These are phyloP conservation scores for Phasianus colchicus DNA, from an alignment of 2,113 vertebrate genomes.

Conservation along the genomic window DNA sequence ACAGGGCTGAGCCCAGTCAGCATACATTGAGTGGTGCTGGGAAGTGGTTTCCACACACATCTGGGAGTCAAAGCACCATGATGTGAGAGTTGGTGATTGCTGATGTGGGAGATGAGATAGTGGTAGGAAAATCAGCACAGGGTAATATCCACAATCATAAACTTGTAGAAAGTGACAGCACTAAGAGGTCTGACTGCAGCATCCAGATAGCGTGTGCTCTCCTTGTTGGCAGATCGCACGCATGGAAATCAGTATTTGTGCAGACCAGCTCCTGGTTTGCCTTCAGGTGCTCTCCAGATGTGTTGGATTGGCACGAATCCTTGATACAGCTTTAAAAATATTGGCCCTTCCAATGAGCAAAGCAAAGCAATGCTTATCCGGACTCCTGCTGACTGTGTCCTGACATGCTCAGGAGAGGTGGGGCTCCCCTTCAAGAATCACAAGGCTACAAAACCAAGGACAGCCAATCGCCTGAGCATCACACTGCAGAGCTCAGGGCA, in stretches of 20 bases:
- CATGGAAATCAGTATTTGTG: neutral
- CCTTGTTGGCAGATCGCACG: neutral
- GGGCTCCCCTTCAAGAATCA: neutral
- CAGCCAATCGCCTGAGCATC: neutral
- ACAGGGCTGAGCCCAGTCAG: neutral
- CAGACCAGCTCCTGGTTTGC: conserved; percentile 25
- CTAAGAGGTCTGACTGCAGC: neutral
- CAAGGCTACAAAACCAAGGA: neutral
- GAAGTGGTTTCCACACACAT: neutral
- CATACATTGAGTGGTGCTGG: neutral
- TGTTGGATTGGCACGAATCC: neutral
- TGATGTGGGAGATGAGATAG: neutral
- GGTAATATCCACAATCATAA: neutral
- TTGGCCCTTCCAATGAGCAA: neutral
- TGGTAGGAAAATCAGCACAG: neutral
- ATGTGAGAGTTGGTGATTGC: neutral
- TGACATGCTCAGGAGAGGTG: neutral
- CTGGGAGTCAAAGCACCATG: rapidly evolving
- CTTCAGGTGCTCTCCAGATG: conserved; percentile 13
- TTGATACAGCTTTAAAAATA: neutral
- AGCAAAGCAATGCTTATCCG: neutral
- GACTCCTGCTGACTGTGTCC: neutral
- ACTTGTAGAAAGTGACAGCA: neutral
- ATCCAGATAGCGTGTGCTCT: neutral
- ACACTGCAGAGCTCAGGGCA: neutral